phyloP scores from a whole-genome alignment of 2,113 vertebrate species.

The Hylia prasina region DNA sequence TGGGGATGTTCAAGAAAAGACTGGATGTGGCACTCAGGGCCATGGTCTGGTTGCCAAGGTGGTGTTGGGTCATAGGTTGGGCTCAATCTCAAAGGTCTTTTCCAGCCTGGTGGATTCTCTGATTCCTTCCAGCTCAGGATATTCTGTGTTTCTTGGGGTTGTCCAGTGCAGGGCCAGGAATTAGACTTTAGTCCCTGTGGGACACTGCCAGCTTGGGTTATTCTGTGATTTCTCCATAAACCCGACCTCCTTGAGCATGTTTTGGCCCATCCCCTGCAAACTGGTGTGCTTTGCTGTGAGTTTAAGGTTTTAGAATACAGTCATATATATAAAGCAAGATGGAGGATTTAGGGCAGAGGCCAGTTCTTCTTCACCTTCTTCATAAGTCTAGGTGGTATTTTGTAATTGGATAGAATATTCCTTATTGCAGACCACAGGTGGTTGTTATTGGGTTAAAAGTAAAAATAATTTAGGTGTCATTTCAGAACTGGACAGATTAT shows the following conservation, averaged over 20 bases:
- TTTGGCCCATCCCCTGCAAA: neutral
- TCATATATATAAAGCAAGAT: neutral
- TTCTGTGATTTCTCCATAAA: neutral
- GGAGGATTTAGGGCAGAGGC: neutral
- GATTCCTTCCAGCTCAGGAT: neutral
- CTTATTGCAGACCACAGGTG: fast-evolving
- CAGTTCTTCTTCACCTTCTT: neutral
- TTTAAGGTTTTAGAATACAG: neutral
- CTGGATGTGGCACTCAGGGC: neutral
- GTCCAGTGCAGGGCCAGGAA: neutral
- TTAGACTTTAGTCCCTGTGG: neutral
- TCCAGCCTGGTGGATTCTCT: neutral
- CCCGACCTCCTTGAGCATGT: neutral
- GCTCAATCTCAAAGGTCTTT: neutral
- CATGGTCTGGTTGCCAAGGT: too few species aligned
- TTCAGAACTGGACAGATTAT: neutral
- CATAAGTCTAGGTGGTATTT: neutral
- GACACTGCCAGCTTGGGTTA: neutral
- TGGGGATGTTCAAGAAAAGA: neutral
- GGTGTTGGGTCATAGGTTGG: neutral
- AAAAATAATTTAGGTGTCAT: neutral
- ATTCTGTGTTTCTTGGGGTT: neutral
- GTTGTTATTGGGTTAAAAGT: neutral
- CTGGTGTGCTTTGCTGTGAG: neutral
- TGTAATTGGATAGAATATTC: neutral